Evolutionary conservation across 2,797 vertebrate genomes (phyloP).

Genomic region (Gymnocypris eckloni): DNA sequence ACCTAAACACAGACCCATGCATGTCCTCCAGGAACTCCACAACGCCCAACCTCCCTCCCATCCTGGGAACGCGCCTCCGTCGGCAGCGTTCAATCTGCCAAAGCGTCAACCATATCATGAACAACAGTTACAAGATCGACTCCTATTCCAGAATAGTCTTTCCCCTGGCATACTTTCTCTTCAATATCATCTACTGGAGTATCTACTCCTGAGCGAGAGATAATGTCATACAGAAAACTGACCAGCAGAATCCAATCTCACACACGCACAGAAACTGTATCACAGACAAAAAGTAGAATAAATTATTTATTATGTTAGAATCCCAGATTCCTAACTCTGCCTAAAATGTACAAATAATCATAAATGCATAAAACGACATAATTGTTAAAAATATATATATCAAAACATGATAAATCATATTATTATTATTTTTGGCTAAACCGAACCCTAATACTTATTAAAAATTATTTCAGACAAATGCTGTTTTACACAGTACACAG

Average conservation of each 20-base stretch:
- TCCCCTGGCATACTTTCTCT: constrained; percentile 87
- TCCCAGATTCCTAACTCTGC: constrained; percentile 13
- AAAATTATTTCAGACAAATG: not conserved
- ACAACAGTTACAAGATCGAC: constrained; percentile 91
- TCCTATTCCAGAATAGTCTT: constrained; percentile 90
- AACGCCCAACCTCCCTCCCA: constrained; percentile 60
- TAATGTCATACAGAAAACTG: not conserved
- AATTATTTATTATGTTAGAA: constrained; percentile 33
- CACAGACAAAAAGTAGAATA: constrained; percentile 9
- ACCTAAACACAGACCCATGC: constrained; percentile 59
- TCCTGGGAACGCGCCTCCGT: constrained; percentile 74
- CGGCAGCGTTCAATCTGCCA: constrained; percentile 81
- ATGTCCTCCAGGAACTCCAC: constrained; percentile 53
- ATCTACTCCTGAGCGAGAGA: constrained; percentile 80
- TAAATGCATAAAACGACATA: constrained; percentile 2
- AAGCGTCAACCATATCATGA: constrained; percentile 84
- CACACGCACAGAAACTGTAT: not conserved
- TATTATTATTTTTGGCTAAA: not conserved
- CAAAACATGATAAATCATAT: not conserved
- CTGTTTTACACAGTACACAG: not conserved
- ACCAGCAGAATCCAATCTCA: not conserved
- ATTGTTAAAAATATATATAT: not conserved
- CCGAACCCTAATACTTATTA: not conserved
- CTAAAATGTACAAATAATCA: not conserved
- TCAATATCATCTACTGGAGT: constrained; percentile 93